Evolutionary conservation across 1,140 invertebrate species (phyloP), one percentile per base, ranked within the genome.

Genomic region (Meloidogyne chitwoodi): DNA sequence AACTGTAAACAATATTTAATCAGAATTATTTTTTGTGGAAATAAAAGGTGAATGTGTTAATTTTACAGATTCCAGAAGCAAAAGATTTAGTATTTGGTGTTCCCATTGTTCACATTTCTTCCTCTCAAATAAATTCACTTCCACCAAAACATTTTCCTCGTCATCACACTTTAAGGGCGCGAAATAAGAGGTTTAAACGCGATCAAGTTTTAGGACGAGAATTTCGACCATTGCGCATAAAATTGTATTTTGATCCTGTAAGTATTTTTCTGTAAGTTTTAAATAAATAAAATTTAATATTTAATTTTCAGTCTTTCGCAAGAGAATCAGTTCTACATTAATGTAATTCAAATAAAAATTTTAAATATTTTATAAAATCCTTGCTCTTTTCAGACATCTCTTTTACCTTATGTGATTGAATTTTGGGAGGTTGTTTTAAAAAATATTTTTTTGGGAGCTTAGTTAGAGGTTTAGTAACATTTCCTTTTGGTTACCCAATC

Each of bases 391-490:
- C 27, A 78, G 77, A 64, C 77, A 11, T 71, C 77, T 12, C 62
- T 78, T 31, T 66, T 78, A 67, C 77, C 77, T 29, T n/a, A 80
- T 26, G 77, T 78, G 8, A 67, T 79, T 31, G 63, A 29, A 22
- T 78, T 78, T 56, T 78, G 77, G 77, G 62, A 80, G 61, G 61
- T 73, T 61, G n/a, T n/a, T n/a, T 61, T n/a, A n/a, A n/a, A n/a
- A n/a, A n/a, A n/a, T n/a, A n/a, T n/a, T n/a, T n/a, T n/a, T n/a
- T n/a, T n/a, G n/a, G n/a, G n/a, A n/a, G n/a, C n/a, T n/a, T n/a
- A n/a, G n/a, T n/a, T n/a, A n/a, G n/a, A n/a, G n/a, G n/a, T n/a
- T n/a, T n/a, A n/a, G n/a, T n/a, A n/a, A n/a, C n/a, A n/a, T n/a
- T n/a, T n/a, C n/a, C n/a, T n/a, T n/a, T n/a, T n/a, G n/a, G n/a